Evolutionary conservation across 2,113 vertebrate genomes (phyloP).

Genomic region (Fulmarus glacialis): DNA sequence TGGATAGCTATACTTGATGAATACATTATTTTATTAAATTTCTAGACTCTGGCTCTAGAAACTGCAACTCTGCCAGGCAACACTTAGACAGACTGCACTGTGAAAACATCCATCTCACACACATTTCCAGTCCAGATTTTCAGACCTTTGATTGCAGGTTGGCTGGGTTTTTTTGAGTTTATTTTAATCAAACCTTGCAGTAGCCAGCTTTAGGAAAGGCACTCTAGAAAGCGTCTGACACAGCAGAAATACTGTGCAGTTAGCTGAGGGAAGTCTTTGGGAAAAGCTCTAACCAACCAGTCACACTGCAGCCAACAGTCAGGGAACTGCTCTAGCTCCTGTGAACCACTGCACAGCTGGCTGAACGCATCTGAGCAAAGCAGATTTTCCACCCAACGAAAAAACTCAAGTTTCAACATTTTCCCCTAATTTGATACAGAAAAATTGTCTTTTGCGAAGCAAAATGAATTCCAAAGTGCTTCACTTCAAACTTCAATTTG

Average conservation of each 20-base stretch:
- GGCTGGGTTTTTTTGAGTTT: not conserved
- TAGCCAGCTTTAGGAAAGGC: not conserved
- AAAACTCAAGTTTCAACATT: not conserved
- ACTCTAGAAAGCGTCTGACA: not conserved
- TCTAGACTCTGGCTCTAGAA: not conserved
- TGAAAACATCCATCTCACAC: not conserved
- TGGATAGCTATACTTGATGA: not conserved
- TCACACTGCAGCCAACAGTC: not conserved
- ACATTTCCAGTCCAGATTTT: not conserved
- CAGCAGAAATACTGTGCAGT: not conserved
- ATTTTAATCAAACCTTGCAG: not conserved
- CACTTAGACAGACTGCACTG: not conserved
- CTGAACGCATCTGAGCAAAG: not conserved
- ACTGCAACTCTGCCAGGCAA: not conserved
- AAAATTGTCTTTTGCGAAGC: not conserved
- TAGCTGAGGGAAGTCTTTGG: not conserved
- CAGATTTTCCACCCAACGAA: not conserved
- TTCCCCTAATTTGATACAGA: not conserved
- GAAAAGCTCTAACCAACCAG: not conserved
- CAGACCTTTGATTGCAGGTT: not conserved
- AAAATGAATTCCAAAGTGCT: not conserved
- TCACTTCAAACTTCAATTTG: not conserved
- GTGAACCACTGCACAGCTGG: not conserved
- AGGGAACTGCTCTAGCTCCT: not conserved
- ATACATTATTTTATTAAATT: not conserved